Percentiles rank a stretch among this genome's conserved stretches.
phyloP scores from a whole-genome alignment of 2,797 vertebrate species.

The Enteromius paludinosus region DNA sequence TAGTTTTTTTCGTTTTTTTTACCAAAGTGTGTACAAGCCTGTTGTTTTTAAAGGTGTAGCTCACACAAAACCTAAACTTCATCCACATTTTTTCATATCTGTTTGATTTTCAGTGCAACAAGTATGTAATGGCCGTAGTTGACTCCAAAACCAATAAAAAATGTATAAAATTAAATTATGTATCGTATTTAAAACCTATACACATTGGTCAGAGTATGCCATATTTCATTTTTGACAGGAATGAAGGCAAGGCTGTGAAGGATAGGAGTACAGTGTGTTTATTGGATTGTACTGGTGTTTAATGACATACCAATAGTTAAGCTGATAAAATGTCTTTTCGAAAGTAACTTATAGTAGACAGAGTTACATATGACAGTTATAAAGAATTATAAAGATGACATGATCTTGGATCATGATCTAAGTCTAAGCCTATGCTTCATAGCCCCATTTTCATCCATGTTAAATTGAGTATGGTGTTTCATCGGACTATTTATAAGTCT shows the following conservation, averaged over 20 bases:
- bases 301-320: background rate
- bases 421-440: background rate
- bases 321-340: background rate
- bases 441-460: background rate
- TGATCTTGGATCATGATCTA: background rate
- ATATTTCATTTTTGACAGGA: background rate
- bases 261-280: background rate
- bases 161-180: background rate
- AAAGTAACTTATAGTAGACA: background rate
- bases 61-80: background rate
- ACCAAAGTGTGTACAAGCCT: background rate
- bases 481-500: background rate
- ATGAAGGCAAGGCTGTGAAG: background rate
- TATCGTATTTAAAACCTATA: background rate
- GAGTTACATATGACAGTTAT: too few relatives aligned
- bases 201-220: background rate
- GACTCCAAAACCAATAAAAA: background rate
- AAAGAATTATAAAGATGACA: background rate
- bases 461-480: background rate
- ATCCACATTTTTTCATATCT: background rate
- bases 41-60: background rate
- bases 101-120: background rate
- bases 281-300: background rate
- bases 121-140: background rate
- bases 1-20: background rate